Evolutionary conservation across 53 echinoderm and acorn worm genomes (phyloP), one percentile per base, ranked within the genome.

Genomic region (Zoroaster sp.): DNA sequence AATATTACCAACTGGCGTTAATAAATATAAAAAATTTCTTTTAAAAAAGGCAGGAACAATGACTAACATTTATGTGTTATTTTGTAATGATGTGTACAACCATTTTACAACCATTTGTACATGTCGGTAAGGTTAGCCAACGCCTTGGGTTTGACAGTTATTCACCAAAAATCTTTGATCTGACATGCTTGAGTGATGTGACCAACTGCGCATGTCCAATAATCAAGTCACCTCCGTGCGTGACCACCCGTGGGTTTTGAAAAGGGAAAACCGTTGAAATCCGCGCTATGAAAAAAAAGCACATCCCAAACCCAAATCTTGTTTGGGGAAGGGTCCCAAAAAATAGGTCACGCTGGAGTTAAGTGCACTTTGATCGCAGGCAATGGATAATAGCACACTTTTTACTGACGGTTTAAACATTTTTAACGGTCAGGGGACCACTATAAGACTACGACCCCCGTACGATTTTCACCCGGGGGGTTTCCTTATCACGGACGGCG

Each of bases 381-480:
- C 31, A 1, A 69, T 69, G 70, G 70, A 36, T 33, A 36, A 69
- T 69, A 69, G 18, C 33, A 31, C 33, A 17, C 14, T 35, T 17
- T n/a, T 6, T 17, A 0, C 15, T 3, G 34, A 31, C 5, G 70
- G 63, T 25, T 11, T 2, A 59, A 20, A 7, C 54, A 54, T 18
- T 54, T 9, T 59, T 21, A 59, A 59, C 25, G 63, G 11, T 9
- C 28, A 21, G 23, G 1, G 18, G 5, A 25, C 34, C 15, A 34
- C 13, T 6, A 18, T 79, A 79, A n/a, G 35, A 35, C 15, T 47
- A 31, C 17, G 66, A 41, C 39, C 10, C 2, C 55, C 85, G 47
- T 85, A 85, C 71, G 18, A 70, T 36, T 85, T 4, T 28, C 85
- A 85, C 85, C 70, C 69, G 45, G 85, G 85, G 9, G 71, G n/a